These are phyloP conservation scores for Drosophila flavopinicola DNA, from an alignment of 2,888 invertebrate genomes.

Conservation along the genomic window DNA sequence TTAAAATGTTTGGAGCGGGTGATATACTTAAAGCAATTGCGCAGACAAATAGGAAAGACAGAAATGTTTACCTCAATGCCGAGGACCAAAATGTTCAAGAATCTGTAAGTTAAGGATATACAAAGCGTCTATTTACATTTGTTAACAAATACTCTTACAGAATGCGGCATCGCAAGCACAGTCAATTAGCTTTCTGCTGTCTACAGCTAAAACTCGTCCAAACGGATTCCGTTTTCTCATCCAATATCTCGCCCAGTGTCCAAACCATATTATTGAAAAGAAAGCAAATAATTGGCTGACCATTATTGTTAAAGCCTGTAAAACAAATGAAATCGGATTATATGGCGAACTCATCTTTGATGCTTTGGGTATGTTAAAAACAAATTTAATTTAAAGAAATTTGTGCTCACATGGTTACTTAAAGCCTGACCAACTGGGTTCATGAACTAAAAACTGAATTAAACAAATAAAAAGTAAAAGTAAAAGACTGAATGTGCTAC, in stretches of 20 bases:
- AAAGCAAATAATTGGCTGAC: constrained; percentile 41
- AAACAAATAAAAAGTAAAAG: too few species aligned
- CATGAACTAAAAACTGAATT: too few species aligned
- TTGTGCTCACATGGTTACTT: too few species aligned
- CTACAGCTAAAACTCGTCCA: constrained; percentile 26
- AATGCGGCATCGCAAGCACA: constrained; percentile 27
- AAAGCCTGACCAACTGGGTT: too few species aligned
- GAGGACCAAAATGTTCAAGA: constrained; percentile 11
- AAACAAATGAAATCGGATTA: constrained; percentile 33
- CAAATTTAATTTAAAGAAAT: too few species aligned
- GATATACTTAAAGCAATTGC: constrained; percentile 31
- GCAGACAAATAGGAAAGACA: constrained; percentile 4
- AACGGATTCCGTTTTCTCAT: constrained; percentile 48
- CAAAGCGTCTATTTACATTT: background rate
- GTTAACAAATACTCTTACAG: constrained; percentile 4
- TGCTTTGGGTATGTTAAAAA: constrained; percentile 42
- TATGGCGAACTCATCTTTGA: constrained; percentile 52
- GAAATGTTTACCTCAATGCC: constrained; percentile 31
- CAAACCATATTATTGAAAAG: constrained; percentile 21
- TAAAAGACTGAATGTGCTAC: too few species aligned
- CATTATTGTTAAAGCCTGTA: constrained; percentile 37
- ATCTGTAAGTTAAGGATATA: constrained; percentile 18
- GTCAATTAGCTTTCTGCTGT: constrained; percentile 32
- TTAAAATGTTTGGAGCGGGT: constrained; percentile 31
- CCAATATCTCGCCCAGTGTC: constrained; percentile 27